Base-by-base conservation (phyloP, 2,888 invertebrate species). In the Entomobrya proxima region DNA sequence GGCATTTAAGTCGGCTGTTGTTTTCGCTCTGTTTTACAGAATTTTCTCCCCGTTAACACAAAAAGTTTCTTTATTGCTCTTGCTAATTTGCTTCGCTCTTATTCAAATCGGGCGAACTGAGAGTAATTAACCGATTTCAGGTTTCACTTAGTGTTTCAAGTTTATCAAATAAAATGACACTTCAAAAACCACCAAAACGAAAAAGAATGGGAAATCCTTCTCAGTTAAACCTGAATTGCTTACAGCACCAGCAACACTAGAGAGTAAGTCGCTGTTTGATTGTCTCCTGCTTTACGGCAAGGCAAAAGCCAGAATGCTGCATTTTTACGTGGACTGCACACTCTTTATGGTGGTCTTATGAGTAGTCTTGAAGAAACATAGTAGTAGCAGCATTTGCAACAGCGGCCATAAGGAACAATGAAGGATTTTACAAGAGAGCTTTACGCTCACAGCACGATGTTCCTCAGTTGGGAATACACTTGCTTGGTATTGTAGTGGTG, bases 1-100 rank as follows among this genome's bases (percentile, higher is more conserved):
- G 82, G 82, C 82, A 82, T 67, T 67, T 82, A 75, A 37, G 64
- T 35, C 35, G 50, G 18, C 13, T 40, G 37, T 9, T 78, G n/a
- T n/a, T 64, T 24, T 40, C 27, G 27, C 24, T 40, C 11, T 67
- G n/a, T 64, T 9, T 11, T 7, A 64, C 6, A n/a, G 24, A 3
- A n/a, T 27, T 58, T 58, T 18, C 64, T n/a, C 37, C 1, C 37
- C 44, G 7, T 40, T 40, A 15, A 21, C 37, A 40, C 6, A 67
- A 67, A 27, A 69, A 52, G 52, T 61, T 30, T 11, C 1, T 3
- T 61, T 24, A n/a, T 27, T 9, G 24, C 6, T 4, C 21, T 27
- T 24, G 6, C 9, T 7, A 40, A 55, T 55, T 35, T 18, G 24
- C 44, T 44, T n/a, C 27, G 40, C 4, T 21, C 47, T 9, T n/a